Evolutionary conservation across 2,888 invertebrate species (phyloP).

Genomic region (Torymus auratus): DNA sequence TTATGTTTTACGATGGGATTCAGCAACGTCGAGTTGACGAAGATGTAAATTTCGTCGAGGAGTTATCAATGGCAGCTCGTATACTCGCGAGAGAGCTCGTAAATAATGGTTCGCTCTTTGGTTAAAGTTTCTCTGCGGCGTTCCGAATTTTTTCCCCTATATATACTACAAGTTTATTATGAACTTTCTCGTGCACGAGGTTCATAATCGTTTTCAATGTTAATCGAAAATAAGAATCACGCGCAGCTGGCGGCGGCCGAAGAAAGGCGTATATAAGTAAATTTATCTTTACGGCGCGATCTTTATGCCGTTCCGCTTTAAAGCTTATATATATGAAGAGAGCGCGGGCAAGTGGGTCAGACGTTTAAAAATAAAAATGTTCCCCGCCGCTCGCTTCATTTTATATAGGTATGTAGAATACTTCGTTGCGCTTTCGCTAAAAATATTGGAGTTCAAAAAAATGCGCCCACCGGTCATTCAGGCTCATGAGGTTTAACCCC

Average conservation of each 20-base stretch:
- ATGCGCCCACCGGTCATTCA: too few species aligned
- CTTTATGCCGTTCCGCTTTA: neutral
- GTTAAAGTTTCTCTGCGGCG: too few species aligned
- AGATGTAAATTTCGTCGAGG: constrained; percentile 38
- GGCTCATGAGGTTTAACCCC: too few species aligned
- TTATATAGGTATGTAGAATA: too few species aligned
- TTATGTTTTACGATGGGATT: constrained; percentile 45
- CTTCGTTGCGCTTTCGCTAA: too few species aligned
- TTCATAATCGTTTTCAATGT: neutral
- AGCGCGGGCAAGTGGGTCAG: neutral
- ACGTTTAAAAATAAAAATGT: constrained; percentile 8
- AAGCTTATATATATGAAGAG: neutral
- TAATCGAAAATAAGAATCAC: constrained; percentile 7
- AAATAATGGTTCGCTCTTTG: too few species aligned
- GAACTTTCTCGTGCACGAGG: too few species aligned
- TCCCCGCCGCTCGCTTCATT: neutral
- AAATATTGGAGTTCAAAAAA: too few species aligned
- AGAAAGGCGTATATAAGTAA: neutral
- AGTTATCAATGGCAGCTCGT: constrained; percentile 22
- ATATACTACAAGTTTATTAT: too few species aligned
- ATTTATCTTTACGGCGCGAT: neutral
- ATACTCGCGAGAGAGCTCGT: constrained; percentile 6
- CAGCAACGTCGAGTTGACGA: constrained; percentile 26
- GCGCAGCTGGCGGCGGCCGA: too few species aligned
- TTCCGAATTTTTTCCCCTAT: too few species aligned